Base-by-base conservation (phyloP, 1,140 invertebrate species). In the Macrocentrus cingulum region DNA sequence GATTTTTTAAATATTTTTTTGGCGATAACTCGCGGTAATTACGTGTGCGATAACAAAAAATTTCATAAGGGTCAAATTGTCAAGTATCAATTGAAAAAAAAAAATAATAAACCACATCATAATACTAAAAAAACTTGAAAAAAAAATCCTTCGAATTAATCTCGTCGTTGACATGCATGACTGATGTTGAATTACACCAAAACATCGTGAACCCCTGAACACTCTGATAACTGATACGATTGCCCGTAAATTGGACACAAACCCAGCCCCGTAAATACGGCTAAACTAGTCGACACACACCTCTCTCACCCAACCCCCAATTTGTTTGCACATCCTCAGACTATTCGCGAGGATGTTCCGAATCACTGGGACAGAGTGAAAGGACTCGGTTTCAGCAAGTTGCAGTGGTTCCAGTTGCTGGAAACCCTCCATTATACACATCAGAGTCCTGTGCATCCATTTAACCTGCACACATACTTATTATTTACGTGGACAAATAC, bases 271-370 rank as follows among this genome's bases (percentile, higher is more conserved):
- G 23, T 22, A 54, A 59, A 56, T 56, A 46, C 37, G 46, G 32
- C 37, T 19, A 37, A 46, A 59, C 37, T 19, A 36, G 42, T 48
- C 49, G 45, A 59, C 48, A 44, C 18, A 52, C 49, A 49, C 45
- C 32, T 32, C 7, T 1, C 48, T 34, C 45, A 36, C 51, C 44
- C 42, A 18, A 46, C 53, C 44, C 22, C 34, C 44, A 46, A 48
- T 60, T 53, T 60, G 58, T 60, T 60, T 60, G 58, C 51, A 49
- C 29, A 60, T 60, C 44, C 58, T 60, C 58, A 39, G 36, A 20
- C 45, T 36, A n/a, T 19, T 49, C 22, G 20, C 18, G 46, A 49
- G 46, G 46, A 49, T 32, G 23, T 34, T 49, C n/a, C n/a, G n/a
- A 49, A 49, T 32, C 25, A 22, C 20, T 13, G n/a, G n/a, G n/a